Evolutionary conservation across 2,113 vertebrate species (phyloP), one percentile per base, ranked within the genome.

Genomic region (Etia nguti): DNA sequence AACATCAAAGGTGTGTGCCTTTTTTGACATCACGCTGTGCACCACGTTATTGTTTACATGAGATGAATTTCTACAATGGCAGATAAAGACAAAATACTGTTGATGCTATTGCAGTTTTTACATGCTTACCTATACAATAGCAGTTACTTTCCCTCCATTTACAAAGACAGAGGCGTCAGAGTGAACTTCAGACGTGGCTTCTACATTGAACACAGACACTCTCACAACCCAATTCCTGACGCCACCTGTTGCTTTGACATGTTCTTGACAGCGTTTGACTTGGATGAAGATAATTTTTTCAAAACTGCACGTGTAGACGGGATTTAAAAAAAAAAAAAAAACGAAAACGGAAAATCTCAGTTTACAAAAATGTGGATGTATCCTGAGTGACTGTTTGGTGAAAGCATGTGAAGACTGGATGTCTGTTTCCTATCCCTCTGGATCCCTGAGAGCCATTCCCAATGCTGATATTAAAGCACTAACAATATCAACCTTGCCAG

Each of bases 371-470:
- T 24, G 4, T 24, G 6, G 54, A 56, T 13, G 54, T 56, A 24
- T n/a, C 54, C n/a, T 13, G 54, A 4, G 11, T 56, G 22, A 56
- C 11, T 56, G 22, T 24, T 56, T n/a, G n/a, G n/a, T n/a, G n/a
- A n/a, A n/a, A n/a, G n/a, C n/a, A n/a, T n/a, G n/a, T n/a, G n/a
- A 10, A 24, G 54, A 0, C 22, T 0, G 0, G 22, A 56, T 56
- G 54, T 12, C 54, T 55, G 54, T 0, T 55, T 1, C 54, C 54
- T 7, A 56, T 56, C 11, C 22, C 6, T 24, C 12, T 57, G 0
- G 55, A 57, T 57, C 24, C 55, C 24, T 57, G 4, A 26, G 24
- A 57, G 55, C 0, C 24, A 57, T 57, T 57, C 55, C 24, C 1
- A 2, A 57, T 57, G 55, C 12, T 15, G 55, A 15, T 1, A 57